Evolutionary conservation across 1,140 invertebrate genomes (phyloP), one percentile per base, ranked within the genome.

Genomic region (Formica exsecta): DNA sequence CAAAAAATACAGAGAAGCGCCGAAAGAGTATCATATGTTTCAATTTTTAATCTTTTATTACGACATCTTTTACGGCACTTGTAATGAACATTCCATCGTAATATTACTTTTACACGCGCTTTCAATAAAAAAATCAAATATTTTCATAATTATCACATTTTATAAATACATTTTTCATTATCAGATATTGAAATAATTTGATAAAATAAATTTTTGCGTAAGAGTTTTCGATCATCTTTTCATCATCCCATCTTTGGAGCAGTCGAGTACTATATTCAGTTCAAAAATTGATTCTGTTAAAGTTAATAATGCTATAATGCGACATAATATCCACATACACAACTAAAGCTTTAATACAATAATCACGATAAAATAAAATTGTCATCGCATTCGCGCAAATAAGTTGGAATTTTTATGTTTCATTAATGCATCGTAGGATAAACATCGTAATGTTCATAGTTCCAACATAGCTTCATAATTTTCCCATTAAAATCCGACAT

Each of bases 271-370:
- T 22, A 36, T 1, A 36, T n/a, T 38, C n/a, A 22, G 19, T 4
- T 71, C 16, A 4, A 7, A 16, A 41, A 54, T 36, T 36, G 29
- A 36, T 3, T 74, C 32, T 32, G 32, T 32, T 2, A 32, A 32
- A 32, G 32, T 4, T 29, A 29, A 29, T 29, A 29, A 29, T 29
- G 25, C 1, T 32, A 8, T n/a, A 3, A 38, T 13, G 7, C 1
- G 22, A 44, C 59, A 75, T 44, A 73, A 57, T n/a, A 19, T 57
- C 9, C 9, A n/a, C 29, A n/a, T 13, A 25, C 25, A 7, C 19
- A 13, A 77, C 44, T 77, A 1, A 77, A 65, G 9, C 11, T 64
- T 77, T 77, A 44, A 77, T n/a, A 9, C 48, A 77, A 77, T 77
- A 76, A 76, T 48, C 11, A 59, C 29, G 22, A 65, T 48, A 19